Evolutionary conservation across 2,113 vertebrate species (phyloP).

Genomic region (Clinocottus analis): DNA sequence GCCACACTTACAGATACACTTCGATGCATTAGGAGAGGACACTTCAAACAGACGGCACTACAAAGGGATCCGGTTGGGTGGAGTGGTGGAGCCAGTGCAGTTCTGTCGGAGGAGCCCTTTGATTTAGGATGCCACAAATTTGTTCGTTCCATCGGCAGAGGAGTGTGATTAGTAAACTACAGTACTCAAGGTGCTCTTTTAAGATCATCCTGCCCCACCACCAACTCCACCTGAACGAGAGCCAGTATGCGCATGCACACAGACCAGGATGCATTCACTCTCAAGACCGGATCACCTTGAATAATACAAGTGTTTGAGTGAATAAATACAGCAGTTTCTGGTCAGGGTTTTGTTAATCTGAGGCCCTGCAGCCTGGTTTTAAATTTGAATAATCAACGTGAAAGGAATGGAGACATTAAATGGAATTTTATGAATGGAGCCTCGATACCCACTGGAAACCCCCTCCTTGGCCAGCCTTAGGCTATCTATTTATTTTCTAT

Average conservation of each 20-base stretch:
- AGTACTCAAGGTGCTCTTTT: conserved; percentile 30
- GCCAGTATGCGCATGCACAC: conserved; percentile 47
- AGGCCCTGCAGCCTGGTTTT: conserved; percentile 56
- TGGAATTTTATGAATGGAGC: conserved; percentile 38
- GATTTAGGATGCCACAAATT: conserved; percentile 34
- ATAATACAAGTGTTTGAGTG: conserved; percentile 27
- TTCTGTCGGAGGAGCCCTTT: conserved; percentile 29
- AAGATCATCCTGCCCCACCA: too few species aligned
- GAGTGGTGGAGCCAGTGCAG: conserved; percentile 36
- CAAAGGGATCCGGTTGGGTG: conserved; percentile 36
- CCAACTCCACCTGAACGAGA: conserved; percentile 32
- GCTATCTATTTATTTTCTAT: conserved; percentile 4
- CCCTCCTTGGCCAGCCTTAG: background rate
- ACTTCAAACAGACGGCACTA: conserved; percentile 53
- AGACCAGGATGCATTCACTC: conserved; percentile 45
- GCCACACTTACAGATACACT: conserved; percentile 66
- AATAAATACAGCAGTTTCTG: conserved; percentile 70
- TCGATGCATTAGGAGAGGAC: conserved; percentile 51
- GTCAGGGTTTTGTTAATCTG: conserved; percentile 41
- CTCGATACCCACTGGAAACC: conserved; percentile 17
- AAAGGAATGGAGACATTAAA: conserved; percentile 54
- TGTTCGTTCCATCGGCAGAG: conserved; percentile 53
- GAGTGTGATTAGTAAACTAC: conserved; percentile 37
- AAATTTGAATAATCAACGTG: conserved; percentile 18
- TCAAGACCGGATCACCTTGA: conserved; percentile 25